Conservation (phyloP, 2,797 vertebrate genomes). For the Ceryle rudis region DNA sequence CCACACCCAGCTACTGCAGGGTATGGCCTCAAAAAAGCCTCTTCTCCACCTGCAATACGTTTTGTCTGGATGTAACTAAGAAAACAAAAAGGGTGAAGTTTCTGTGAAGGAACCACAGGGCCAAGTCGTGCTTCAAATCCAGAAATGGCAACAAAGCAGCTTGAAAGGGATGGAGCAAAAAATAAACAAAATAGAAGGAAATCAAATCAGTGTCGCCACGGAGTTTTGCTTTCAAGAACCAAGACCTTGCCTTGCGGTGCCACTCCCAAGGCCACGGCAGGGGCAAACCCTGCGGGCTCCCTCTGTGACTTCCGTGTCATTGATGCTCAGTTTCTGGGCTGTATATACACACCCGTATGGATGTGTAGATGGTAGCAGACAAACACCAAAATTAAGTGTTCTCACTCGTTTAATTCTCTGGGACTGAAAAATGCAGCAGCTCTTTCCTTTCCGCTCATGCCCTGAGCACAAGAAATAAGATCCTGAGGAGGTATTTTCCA, state of each 20-base stretch:
- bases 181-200: background rate
- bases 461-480: background rate
- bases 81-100: background rate
- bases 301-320: conserved; percentile 53
- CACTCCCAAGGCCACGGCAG: accelerated
- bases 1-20: background rate
- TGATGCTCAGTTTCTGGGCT: conserved; percentile 58
- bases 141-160: background rate
- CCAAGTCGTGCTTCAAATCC: background rate
- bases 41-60: background rate
- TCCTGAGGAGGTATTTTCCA: background rate
- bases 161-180: background rate
- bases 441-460: background rate
- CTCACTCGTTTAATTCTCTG: background rate
- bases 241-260: background rate
- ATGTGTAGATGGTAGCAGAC: conserved; percentile 76
- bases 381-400: conserved; percentile 17
- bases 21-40: background rate
- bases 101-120: background rate
- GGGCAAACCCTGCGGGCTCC: background rate
- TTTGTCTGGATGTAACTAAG: background rate
- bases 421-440: background rate
- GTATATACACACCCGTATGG: background rate
- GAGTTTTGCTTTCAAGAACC: background rate
- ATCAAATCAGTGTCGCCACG: background rate